These are phyloP conservation scores for Drosophila setosimentum DNA, from an alignment of 2,888 invertebrate genomes.

Conservation along the genomic window DNA sequence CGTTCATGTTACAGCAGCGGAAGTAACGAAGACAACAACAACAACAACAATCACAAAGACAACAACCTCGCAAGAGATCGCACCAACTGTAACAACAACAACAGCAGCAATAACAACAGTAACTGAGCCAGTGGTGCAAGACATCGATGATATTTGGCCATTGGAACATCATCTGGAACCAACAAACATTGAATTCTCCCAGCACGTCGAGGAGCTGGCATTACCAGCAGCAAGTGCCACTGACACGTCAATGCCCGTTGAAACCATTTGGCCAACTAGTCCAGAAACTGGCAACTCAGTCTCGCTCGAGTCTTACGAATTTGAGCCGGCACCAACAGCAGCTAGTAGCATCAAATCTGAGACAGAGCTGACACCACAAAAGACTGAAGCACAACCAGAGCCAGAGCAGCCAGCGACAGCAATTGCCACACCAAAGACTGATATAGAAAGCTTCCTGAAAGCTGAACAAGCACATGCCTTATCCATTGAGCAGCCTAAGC, in stretches of 20 bases:
- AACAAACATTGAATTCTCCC: slow-evolving; percentile 82
- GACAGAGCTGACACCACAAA: slow-evolving; percentile 3
- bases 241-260: slow-evolving; percentile 53
- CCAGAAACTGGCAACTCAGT: slow-evolving; percentile 82
- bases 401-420: slow-evolving; percentile 1
- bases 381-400: slow-evolving; percentile 20
- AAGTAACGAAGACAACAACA: slow-evolving; percentile 54
- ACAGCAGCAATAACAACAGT: slow-evolving; percentile 41
- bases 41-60: slow-evolving; percentile 18
- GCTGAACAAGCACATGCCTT: slow-evolving; percentile 29
- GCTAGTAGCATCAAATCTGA: slow-evolving; percentile 20
- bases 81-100: slow-evolving; percentile 13
- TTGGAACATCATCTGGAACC: slow-evolving; percentile 80
- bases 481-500: neutral
- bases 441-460: slow-evolving; percentile 33
- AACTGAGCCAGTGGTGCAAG: slow-evolving; percentile 64
- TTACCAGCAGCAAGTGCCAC: slow-evolving; percentile 25
- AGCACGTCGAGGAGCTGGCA: slow-evolving; percentile 65
- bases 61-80: slow-evolving; percentile 17
- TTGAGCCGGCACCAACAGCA: slow-evolving; percentile 65
- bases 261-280: slow-evolving; percentile 83
- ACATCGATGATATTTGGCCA: slow-evolving; percentile 85
- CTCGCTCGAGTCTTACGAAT: slow-evolving; percentile 79
- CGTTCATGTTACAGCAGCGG: slow-evolving; percentile 77
- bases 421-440: slow-evolving; percentile 29